Base-by-base conservation (phyloP, 2,113 vertebrate genomes). In the Zosterops japonicus region DNA sequence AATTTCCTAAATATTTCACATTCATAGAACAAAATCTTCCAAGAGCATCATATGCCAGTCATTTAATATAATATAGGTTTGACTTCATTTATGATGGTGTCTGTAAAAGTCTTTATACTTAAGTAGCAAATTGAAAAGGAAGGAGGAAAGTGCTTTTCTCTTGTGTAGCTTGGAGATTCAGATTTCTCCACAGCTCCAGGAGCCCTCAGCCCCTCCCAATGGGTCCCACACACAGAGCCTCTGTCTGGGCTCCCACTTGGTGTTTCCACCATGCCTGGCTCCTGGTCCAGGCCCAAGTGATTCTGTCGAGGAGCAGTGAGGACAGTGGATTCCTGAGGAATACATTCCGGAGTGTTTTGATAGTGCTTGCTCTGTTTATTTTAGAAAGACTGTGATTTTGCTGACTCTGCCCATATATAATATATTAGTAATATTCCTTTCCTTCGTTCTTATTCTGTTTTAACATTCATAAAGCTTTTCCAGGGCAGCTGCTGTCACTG, bases 311-410 rank as follows among this genome's bases (percentile, higher is more conserved):
- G 68, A 87, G 72, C 27, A 5, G 2, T 11, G 69, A 71, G 94
- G 93, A 95, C 90, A 93, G 15, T 79, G 77, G 61, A 49, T 87
- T 83, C 65, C 69, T 41, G 23, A 91, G 87, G 72, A 96, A 33
- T 3, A 3, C 85, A 81, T 94, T 94, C 89, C 35, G 10, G 1
- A 60, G 57, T 89, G 94, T 94, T 96, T 96, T 90, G 83, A 41
- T 75, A 81, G 95, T 33, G 56, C 80, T 90, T n/a, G 60, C 68
- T 89, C 56, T 88, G 80, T 92, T 96, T 97, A 89, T 90, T 96
- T 95, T 93, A 71, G 64, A 83, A 94, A 78, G 72, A 7, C 80
- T 53, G 8, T 31, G 63, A 90, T 92, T 94, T 94, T 96, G 89
- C 93, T 96, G 92, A 95, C 90, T 91, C 59, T 93, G 90, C 88